Evolutionary conservation across 2,797 vertebrate genomes (phyloP).

Genomic region (Natrix natrix): DNA sequence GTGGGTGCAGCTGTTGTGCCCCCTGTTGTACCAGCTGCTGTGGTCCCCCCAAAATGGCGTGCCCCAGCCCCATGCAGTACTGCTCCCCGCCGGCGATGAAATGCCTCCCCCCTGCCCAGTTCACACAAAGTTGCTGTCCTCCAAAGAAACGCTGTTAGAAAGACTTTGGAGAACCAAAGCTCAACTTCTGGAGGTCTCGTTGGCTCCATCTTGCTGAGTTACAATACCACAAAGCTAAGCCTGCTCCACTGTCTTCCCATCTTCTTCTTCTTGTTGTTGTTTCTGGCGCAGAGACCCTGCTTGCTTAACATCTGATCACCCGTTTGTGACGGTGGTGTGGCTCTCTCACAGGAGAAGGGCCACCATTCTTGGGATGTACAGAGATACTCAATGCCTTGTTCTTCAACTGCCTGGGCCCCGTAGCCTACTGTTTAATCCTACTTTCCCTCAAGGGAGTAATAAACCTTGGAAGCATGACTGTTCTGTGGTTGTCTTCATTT

Average conservation of each 20-base stretch:
- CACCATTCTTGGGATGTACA: neutral
- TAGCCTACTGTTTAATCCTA: neutral
- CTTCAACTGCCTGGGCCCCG: neutral
- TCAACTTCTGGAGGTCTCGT: neutral
- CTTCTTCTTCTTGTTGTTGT: neutral
- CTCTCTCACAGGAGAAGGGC: neutral
- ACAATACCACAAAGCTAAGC: neutral
- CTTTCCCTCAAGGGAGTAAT: neutral
- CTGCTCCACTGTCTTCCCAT: too few species aligned
- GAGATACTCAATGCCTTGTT: neutral
- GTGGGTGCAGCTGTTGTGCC: neutral
- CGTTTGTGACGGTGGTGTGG: neutral
- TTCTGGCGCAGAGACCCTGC: neutral
- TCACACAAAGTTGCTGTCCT: neutral
- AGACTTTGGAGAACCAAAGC: neutral
- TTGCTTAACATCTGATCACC: neutral
- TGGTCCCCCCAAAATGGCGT: neutral
- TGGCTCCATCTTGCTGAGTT: neutral
- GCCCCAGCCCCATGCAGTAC: neutral
- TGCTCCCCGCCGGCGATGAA: neutral
- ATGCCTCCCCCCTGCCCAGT: neutral
- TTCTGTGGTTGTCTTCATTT: neutral
- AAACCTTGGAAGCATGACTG: neutral
- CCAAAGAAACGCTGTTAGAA: neutral
- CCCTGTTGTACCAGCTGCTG: neutral